Percentiles rank a stretch among this genome's conserved stretches.
These are phyloP conservation scores for Xylota sylvarum DNA, from an alignment of 2,888 invertebrate species.

Conservation along the genomic window DNA sequence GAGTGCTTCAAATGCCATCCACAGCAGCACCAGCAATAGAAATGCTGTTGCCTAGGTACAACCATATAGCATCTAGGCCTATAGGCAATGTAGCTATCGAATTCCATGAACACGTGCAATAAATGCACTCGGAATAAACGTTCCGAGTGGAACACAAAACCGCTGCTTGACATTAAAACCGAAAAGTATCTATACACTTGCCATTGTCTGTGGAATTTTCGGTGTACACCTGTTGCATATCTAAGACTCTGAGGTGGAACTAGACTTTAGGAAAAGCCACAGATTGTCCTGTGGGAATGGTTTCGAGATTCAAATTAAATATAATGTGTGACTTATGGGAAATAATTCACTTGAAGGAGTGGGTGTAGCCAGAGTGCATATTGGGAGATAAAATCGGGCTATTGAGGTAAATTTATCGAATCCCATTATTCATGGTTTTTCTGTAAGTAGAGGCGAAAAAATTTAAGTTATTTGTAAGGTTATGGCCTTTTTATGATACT, in stretches of 20 bases:
- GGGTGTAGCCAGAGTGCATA: neutral
- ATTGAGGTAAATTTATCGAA: neutral
- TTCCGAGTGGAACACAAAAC: constrained; percentile 10
- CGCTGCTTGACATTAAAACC: constrained; percentile 60
- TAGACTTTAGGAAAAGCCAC: neutral
- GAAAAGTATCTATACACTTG: constrained; percentile 36
- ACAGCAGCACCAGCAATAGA: constrained; percentile 15
- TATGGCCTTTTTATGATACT: too few relatives aligned
- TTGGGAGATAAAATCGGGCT: neutral
- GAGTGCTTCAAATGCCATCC: constrained; percentile 57
- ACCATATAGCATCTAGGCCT: constrained; percentile 33
- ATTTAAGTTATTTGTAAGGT: too few relatives aligned
- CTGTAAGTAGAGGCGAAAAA: too few relatives aligned
- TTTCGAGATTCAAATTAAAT: constrained; percentile 13
- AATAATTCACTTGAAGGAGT: neutral
- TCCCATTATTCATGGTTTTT: too few relatives aligned
- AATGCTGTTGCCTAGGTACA: constrained; percentile 19
- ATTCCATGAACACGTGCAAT: constrained; percentile 70
- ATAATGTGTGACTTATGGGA: constrained; percentile 20
- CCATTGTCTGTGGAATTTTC: constrained; percentile 23
- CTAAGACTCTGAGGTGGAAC: neutral
- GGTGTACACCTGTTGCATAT: constrained; percentile 53
- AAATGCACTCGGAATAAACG: constrained; percentile 49
- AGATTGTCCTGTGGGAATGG: constrained; percentile 12
- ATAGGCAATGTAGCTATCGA: constrained; percentile 59